Base-by-base conservation (phyloP, 1,140 invertebrate species). In the Caenorhabditis inopinata region DNA sequence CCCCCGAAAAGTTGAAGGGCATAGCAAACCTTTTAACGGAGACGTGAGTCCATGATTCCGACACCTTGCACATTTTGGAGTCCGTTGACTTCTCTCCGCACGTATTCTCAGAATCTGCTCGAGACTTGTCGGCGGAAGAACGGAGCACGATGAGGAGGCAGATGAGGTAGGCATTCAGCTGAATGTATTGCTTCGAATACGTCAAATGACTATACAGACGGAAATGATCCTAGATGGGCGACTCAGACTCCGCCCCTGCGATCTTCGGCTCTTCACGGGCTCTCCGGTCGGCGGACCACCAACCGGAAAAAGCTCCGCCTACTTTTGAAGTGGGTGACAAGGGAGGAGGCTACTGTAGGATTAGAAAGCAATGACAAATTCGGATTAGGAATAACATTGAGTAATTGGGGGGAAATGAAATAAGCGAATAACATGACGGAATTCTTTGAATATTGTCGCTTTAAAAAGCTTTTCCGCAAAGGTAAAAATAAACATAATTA, bases 61-160 rank as follows among this genome's bases (percentile, higher is more conserved):
- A 89, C 96, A 99, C 74, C 97, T 92, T 48, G 97, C 96, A 90
- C 96, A 98, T 90, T 98, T 99, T n/a, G 97, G 97, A 29, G 96
- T 99, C 81, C 97, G 58, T 79, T 88, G 88, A 76, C 82, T 86
- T 18, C 88, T 78, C 75, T 88, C 87, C 14, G 86, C 76, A n/a
- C 85, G 74, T 32, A 88, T 73, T 47, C 84, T 79, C 23, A 87
- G 73, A 45, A 87, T 76, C 23, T 86, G 80, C 51, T 89, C 85
- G 11, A 87, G 45, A 38, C 73, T 58, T 1, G 80, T 11, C 9
- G 58, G 58, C 12, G 58, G 58, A 11, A 68, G 29, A 35, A 21
- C 35, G 4, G 25, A 42, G 18, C 18, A 82, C 2, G 35, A 21
- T 25, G 45, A 75, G 9, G 29, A 25, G 29, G 25, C 75, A 16